A percentile compares a stretch with the other conserved stretches of the same genome.
Conservation (phyloP, 2,888 invertebrate species). For the Ochlodes sylvanus region DNA sequence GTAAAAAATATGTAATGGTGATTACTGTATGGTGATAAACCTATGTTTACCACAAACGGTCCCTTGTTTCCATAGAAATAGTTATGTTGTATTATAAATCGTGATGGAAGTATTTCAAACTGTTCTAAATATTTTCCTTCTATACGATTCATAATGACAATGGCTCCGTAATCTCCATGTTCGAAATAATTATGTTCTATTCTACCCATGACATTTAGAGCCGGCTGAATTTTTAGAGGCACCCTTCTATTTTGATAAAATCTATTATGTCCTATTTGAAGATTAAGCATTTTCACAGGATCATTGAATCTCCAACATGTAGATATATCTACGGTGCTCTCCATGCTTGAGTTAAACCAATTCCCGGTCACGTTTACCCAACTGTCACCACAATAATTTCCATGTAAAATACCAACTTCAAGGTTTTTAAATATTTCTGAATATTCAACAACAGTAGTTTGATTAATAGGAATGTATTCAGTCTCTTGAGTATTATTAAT, state of each 20-base stretch:
- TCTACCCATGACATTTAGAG: constrained; percentile 90
- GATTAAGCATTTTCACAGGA: constrained; percentile 79
- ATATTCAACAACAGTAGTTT: constrained; percentile 94
- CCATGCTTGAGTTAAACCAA: constrained; percentile 91
- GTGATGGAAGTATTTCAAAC: constrained; percentile 90
- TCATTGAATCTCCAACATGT: constrained; percentile 91
- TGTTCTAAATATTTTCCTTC: constrained; percentile 88
- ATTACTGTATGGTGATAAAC: constrained; percentile 94
- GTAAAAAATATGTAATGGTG: constrained; percentile 93
- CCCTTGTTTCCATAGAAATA: constrained; percentile 96
- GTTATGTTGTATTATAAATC: constrained; percentile 92
- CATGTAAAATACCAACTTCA: constrained; percentile 95
- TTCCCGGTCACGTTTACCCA: constrained; percentile 97
- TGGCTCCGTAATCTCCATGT: constrained; percentile 91
- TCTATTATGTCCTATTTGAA: constrained; percentile 94
- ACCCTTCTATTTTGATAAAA: constrained; percentile 91
- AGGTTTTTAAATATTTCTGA: constrained; percentile 94
- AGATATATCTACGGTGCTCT: constrained; percentile 92
- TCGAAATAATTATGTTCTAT: constrained; percentile 96
- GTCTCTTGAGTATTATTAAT: constrained; percentile 92
- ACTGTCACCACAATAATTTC: constrained; percentile 95
- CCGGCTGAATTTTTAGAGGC: constrained; percentile 91
- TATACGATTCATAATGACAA: constrained; percentile 92
- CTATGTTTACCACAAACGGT: constrained; percentile 93
- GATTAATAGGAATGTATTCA: constrained; percentile 92